Evolutionary conservation across 2,888 invertebrate species (phyloP).

Genomic region (Ichneumon xanthorius): DNA sequence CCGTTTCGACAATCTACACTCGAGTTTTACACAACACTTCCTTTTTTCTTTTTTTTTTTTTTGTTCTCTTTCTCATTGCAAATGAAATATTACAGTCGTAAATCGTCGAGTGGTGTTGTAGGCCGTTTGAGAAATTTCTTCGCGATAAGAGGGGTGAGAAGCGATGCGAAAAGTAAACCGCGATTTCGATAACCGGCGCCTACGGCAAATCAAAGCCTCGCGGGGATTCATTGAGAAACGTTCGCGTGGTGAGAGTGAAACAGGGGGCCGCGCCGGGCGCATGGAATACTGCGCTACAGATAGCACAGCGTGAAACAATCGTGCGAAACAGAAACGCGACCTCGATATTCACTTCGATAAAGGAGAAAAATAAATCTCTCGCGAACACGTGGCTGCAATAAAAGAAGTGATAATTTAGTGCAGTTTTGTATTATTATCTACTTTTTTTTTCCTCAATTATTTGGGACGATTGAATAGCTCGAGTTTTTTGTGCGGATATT

Average conservation of each 20-base stretch:
- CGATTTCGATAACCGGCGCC: conserved; percentile 45
- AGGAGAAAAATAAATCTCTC: not conserved
- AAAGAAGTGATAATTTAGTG: not conserved
- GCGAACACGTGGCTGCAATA: not conserved
- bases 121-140: not conserved
- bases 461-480: not conserved
- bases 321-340: conserved; percentile 7
- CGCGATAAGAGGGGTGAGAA: conserved; percentile 34
- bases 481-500: not conserved
- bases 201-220: not conserved
- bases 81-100: conserved; percentile 22
- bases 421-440: not conserved
- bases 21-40: not conserved
- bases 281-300: not conserved
- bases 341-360: not conserved
- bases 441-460: not conserved
- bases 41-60: not conserved
- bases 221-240: conserved; percentile 49
- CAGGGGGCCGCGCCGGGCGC: not conserved
- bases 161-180: conserved; percentile 59
- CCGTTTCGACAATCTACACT: not conserved
- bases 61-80: not conserved
- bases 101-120: conserved; percentile 10
- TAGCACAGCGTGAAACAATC: not conserved
- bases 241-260: conserved; percentile 3